Evolutionary conservation across 2,888 invertebrate genomes (phyloP).

Genomic region (Aelia acuminata): DNA sequence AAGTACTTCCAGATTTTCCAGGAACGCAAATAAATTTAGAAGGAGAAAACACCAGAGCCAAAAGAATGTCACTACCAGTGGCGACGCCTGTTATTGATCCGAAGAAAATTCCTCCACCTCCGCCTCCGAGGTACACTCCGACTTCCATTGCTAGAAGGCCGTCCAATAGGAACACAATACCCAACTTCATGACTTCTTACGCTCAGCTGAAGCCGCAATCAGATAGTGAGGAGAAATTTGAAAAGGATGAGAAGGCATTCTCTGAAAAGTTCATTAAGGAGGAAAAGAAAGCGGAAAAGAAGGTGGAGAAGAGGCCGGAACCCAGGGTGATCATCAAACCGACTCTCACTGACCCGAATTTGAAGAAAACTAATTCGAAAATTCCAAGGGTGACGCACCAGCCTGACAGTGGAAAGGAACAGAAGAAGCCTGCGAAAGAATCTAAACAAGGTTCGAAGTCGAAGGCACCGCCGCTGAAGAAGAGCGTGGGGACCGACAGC

Average conservation of each 20-base stretch:
- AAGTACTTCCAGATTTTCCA: conserved; percentile 84
- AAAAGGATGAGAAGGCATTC: conserved; percentile 69
- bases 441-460: conserved; percentile 62
- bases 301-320: conserved; percentile 69
- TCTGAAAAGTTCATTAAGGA: conserved; percentile 56
- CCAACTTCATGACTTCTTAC: conserved; percentile 61
- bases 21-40: conserved; percentile 65
- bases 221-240: conserved; percentile 68
- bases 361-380: conserved; percentile 63
- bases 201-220: conserved; percentile 68
- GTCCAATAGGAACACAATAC: conserved; percentile 68
- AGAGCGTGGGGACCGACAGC: conserved; percentile 64
- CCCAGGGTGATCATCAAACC: conserved; percentile 77
- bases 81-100: conserved; percentile 67
- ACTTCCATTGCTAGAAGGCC: conserved; percentile 71
- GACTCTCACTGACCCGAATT: conserved; percentile 69
- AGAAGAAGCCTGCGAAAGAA: conserved; percentile 57
- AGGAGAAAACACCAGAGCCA: conserved; percentile 3
- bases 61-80: conserved; percentile 67
- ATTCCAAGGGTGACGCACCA: conserved; percentile 65
- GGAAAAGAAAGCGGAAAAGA: conserved; percentile 65
- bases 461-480: conserved; percentile 65
- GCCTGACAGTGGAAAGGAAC: conserved; percentile 61
- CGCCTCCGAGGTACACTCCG: conserved; percentile 82
- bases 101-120: conserved; percentile 74